These are phyloP conservation scores for Tragelaphus oryx DNA, from an alignment of 2,797 vertebrate species.

Conservation along the genomic window DNA sequence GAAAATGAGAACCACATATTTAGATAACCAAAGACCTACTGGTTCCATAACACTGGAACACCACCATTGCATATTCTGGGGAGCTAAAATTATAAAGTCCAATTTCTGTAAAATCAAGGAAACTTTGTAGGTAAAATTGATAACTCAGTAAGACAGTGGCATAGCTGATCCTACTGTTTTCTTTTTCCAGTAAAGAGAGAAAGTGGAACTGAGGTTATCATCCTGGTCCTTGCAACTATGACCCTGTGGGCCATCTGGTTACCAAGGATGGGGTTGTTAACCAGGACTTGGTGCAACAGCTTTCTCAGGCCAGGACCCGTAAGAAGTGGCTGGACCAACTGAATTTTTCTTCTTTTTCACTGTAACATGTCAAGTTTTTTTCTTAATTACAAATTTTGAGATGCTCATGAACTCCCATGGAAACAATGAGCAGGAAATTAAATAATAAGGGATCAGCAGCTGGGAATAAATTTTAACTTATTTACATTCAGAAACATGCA, in stretches of 20 bases:
- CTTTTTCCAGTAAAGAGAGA: conserved; percentile 64
- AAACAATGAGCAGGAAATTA: not conserved
- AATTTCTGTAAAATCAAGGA: conserved; percentile 13
- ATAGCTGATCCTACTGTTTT: conserved; percentile 70
- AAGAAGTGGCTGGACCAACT: conserved; percentile 43
- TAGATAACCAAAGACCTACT: not conserved
- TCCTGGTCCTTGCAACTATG: not conserved
- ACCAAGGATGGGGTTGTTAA: conserved; percentile 62
- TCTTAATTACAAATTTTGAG: conserved; percentile 48
- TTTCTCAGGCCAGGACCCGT: conserved; percentile 43
- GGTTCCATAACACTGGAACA: not conserved
- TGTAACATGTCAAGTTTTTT: not conserved
- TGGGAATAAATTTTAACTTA: not conserved
- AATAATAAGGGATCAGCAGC: not conserved
- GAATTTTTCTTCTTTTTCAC: not conserved
- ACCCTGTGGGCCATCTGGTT: not conserved
- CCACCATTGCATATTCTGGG: not conserved
- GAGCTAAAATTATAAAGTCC: not conserved
- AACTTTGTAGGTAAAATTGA: conserved; percentile 18
- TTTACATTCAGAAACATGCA: not conserved
- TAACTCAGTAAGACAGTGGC: conserved; percentile 64
- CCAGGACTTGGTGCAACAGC: not conserved
- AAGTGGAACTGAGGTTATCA: conserved; percentile 62
- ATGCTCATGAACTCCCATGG: conserved; percentile 3
- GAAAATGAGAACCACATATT: not conserved